Conservation (phyloP, 2,113 vertebrate genomes). For the Fulica atra region DNA sequence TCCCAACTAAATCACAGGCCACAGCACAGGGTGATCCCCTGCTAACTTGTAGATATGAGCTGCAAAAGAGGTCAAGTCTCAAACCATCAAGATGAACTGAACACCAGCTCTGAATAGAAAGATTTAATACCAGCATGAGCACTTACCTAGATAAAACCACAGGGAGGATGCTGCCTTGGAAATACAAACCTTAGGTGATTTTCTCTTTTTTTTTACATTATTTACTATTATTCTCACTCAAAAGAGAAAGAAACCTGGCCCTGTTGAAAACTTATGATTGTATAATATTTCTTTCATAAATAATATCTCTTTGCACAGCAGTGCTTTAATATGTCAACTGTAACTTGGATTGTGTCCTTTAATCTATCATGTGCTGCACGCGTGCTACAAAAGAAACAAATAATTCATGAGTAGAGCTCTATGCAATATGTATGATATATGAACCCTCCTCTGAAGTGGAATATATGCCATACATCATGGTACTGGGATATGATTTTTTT, state of each 20-base stretch:
- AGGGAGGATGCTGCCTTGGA: not conserved
- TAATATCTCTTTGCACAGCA: not conserved
- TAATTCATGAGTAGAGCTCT: conserved; percentile 8
- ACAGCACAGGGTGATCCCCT: not conserved
- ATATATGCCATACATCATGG: not conserved
- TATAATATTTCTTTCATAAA: conserved; percentile 43
- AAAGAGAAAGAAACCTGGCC: not conserved
- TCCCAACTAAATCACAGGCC: not conserved
- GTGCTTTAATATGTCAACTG: conserved; percentile 10
- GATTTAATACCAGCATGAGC: not conserved
- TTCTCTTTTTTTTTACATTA: not conserved
- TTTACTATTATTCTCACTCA: not conserved
- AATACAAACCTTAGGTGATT: not conserved
- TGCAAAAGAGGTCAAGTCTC: not conserved
- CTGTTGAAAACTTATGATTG: conserved; percentile 8
- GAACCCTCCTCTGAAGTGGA: not conserved
- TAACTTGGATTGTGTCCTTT: conserved; percentile 17
- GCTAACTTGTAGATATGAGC: not conserved
- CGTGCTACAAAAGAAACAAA: not conserved
- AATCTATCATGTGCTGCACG: not conserved
- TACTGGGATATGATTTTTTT: not conserved
- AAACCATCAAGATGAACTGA: not conserved
- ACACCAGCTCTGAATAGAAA: conserved; percentile 16
- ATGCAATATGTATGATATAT: not conserved
- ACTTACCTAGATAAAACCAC: not conserved